Evolutionary conservation across 2,888 invertebrate genomes (phyloP).

Genomic region (Nomada hirtipes): DNA sequence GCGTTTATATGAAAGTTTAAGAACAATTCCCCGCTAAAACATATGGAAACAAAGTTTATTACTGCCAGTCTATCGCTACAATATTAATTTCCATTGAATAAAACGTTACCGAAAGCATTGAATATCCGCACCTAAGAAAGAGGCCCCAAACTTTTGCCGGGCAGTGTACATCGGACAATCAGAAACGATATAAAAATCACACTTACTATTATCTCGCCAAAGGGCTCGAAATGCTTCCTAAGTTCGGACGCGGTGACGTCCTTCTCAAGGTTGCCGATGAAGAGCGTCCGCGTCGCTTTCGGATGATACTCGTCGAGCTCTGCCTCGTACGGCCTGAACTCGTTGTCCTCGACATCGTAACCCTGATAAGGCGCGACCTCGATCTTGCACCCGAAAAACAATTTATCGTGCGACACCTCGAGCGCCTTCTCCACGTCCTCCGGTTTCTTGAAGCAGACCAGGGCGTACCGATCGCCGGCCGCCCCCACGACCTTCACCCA

Average conservation of each 20-base stretch:
- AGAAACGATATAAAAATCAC: not conserved
- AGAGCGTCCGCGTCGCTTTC: constrained; percentile 97
- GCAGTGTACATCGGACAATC: not conserved
- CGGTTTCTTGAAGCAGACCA: constrained; percentile 98
- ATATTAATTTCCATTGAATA: no score
- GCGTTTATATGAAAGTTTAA: no score
- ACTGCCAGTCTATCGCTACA: no score
- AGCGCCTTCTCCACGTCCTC: constrained; percentile 98
- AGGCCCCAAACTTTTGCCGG: no score
- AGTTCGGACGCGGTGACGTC: constrained; percentile 96
- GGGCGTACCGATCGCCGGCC: constrained; percentile 95
- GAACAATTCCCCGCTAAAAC: no score
- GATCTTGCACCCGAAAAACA: constrained; percentile 98
- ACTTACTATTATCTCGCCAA: constrained; percentile 96
- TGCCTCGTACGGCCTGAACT: constrained; percentile 95
- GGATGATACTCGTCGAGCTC: constrained; percentile 98
- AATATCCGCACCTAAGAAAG: no score
- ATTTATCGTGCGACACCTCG: constrained; percentile 97
- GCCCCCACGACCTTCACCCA: constrained; percentile 97
- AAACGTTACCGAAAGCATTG: no score
- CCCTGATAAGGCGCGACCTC: constrained; percentile 97
- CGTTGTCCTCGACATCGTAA: constrained; percentile 93
- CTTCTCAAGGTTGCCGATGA: constrained; percentile 98
- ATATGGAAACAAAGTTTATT: no score
- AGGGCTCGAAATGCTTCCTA: constrained; percentile 96